A percentile compares a stretch with the other conserved stretches of the same genome.
Conservation (phyloP, 2,888 invertebrate genomes). For the Barypeithes pellucidus region DNA sequence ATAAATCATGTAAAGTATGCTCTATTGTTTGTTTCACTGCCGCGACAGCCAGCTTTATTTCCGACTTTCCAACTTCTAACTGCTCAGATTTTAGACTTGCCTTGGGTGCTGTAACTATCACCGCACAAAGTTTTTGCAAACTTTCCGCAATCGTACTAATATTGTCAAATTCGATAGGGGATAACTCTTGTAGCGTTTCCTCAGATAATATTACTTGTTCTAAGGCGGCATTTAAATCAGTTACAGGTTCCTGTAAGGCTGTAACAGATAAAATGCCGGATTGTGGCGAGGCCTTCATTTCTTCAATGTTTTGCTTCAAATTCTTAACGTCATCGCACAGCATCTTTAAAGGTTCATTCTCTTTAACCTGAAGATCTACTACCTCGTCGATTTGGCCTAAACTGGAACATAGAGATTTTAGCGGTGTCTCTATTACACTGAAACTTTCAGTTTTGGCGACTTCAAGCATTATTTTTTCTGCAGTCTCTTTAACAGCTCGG, state of each 20-base stretch:
- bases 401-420: slow-evolving; percentile 13
- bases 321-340: slow-evolving; percentile 46
- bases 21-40: slow-evolving; percentile 52
- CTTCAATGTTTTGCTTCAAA: slow-evolving; percentile 48
- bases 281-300: slow-evolving; percentile 38
- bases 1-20: slow-evolving; percentile 16
- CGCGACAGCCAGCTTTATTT: slow-evolving; percentile 50
- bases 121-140: slow-evolving; percentile 53
- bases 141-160: background rate
- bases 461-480: slow-evolving; percentile 11
- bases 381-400: slow-evolving; percentile 14
- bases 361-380: slow-evolving; percentile 8
- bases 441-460: slow-evolving; percentile 15
- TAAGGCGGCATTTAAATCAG: slow-evolving; percentile 21
- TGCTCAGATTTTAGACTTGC: slow-evolving; percentile 45
- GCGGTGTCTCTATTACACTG: slow-evolving; percentile 25
- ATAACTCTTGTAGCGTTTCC: slow-evolving; percentile 25
- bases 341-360: slow-evolving; percentile 36
- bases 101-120: slow-evolving; percentile 54
- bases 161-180: background rate
- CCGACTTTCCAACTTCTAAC: slow-evolving; percentile 47
- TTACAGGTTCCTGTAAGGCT: slow-evolving; percentile 48
- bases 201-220: slow-evolving; percentile 23
- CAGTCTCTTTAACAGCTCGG: slow-evolving; percentile 20
- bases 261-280: slow-evolving; percentile 52